Base-by-base conservation (phyloP, 1,140 invertebrate genomes). In the Spodoptera frugiperda region DNA sequence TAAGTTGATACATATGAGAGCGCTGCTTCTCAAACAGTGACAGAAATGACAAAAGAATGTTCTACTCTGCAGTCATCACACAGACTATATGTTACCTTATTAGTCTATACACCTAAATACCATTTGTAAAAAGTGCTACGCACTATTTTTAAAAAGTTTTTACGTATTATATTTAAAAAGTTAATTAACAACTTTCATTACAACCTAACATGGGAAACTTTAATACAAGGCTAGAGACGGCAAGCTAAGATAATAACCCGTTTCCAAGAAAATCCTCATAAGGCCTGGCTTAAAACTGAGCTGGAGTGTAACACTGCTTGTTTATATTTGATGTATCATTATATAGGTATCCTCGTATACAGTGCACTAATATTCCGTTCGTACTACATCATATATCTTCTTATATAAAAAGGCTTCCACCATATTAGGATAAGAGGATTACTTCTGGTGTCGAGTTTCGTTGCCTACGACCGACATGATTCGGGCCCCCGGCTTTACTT, bases 341-440 rank as follows among this genome's bases (percentile, higher is more conserved):
- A 46, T 8, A 55, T 21, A n/a, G n/a, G n/a, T n/a, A 73, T 33
- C 14, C 59, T 3, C 2, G 44, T 48, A 57, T 15, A 73, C 55
- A 73, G 0, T 61, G 71, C 71, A 73, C 44, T 65, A 51, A 75
- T 65, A 75, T 65, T 25, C 49, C 65, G 48, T 68, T 30, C 30
- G 51, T 53, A 17, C 30, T 44, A 30, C 70, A 44, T 53, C 65
- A 65, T 72, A 39, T 71, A 57, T 55, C 44, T 71, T 59, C 74
- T 33, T 70, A 67, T 70, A 77, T 77, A 74, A 77, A 73, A 80
- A 80, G 71, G 68, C 53, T 77, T 77, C 63, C 48, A 63, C 53
- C 78, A 74, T 77, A 77, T 80, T 77, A 80, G 78, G 75, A 54
- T 80, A 80, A 80, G 78, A 77, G 75, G 78, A 80, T 80, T 80